phyloP scores from a whole-genome alignment of 2,113 vertebrate species.

The Trematomus loennbergii region DNA sequence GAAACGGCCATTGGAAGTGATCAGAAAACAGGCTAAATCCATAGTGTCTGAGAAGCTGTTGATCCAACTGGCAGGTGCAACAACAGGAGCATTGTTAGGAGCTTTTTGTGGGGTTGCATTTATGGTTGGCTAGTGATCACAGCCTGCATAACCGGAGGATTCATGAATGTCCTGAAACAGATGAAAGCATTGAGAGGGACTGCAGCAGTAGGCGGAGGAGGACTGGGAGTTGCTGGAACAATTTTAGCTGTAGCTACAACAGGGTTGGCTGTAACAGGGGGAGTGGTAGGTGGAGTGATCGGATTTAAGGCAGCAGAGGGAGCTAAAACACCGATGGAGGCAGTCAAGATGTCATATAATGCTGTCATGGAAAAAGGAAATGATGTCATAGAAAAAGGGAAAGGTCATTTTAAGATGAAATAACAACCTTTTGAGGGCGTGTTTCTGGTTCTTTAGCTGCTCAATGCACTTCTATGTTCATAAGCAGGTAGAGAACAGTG shows the following conservation, averaged over 20 bases:
- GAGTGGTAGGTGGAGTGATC: neutral
- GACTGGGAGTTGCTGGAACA: fast-evolving
- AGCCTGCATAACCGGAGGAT: fast-evolving
- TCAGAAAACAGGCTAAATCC: constrained; percentile 71
- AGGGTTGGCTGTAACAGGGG: neutral
- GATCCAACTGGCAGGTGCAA: constrained; percentile 17
- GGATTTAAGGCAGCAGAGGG: constrained; percentile 4
- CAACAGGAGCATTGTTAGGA: constrained; percentile 47
- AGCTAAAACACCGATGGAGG: neutral
- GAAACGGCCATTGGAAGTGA: neutral
- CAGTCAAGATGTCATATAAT: neutral
- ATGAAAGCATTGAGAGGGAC: neutral
- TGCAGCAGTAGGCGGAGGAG: neutral
- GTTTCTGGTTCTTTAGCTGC: neutral
- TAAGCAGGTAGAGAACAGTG: neutral
- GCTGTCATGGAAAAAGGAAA: neutral
- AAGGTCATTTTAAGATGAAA: fast-evolving
- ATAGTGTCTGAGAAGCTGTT: neutral
- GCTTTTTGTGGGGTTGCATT: neutral
- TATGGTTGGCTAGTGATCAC: fast-evolving
- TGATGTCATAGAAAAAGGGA: no score
- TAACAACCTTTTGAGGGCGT: neutral
- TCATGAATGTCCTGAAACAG: fast-evolving
- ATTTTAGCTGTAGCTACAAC: fast-evolving
- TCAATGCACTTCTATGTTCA: neutral